A percentile compares a stretch with the other conserved stretches of the same genome.
Conservation (phyloP, 2,113 vertebrate species). For the Phylloscopus trochiloides region DNA sequence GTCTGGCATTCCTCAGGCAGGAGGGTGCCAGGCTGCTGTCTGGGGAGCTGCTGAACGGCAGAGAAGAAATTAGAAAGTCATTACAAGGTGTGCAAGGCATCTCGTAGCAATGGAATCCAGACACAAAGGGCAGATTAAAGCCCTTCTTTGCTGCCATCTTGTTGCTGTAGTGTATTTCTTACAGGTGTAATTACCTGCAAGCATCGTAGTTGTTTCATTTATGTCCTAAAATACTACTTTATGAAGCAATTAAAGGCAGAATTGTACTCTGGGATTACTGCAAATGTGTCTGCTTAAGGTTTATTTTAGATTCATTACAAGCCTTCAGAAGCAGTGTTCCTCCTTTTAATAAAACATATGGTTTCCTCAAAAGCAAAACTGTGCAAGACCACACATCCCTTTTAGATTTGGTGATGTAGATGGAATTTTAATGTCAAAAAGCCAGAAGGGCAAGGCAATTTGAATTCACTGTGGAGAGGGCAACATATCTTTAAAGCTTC, state of each 20-base stretch:
- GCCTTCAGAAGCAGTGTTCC: slow-evolving; percentile 1
- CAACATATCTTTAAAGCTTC: background rate
- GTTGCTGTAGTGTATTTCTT: background rate
- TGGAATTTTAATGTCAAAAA: background rate
- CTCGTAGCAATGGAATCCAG: background rate
- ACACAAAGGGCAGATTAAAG: background rate
- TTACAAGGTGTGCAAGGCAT: background rate
- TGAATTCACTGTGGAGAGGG: background rate
- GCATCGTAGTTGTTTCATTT: background rate
- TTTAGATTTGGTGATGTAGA: background rate
- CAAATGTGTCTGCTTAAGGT: background rate
- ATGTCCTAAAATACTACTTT: background rate
- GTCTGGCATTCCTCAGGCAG: background rate
- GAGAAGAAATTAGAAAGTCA: background rate
- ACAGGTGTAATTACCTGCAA: slow-evolving; percentile 9
- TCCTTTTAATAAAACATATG: slow-evolving; percentile 31
- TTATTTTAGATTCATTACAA: slow-evolving; percentile 24
- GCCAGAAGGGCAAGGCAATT: background rate
- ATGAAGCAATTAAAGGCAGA: slow-evolving; percentile 14
- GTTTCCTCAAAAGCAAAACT: slow-evolving; percentile 40
- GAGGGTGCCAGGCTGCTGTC: background rate
- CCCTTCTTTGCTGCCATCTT: background rate
- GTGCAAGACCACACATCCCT: background rate
- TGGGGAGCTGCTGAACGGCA: background rate
- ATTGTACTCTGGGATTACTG: background rate